phyloP scores from a whole-genome alignment of 1,140 invertebrate species.

The Drosophila prosaltans region DNA sequence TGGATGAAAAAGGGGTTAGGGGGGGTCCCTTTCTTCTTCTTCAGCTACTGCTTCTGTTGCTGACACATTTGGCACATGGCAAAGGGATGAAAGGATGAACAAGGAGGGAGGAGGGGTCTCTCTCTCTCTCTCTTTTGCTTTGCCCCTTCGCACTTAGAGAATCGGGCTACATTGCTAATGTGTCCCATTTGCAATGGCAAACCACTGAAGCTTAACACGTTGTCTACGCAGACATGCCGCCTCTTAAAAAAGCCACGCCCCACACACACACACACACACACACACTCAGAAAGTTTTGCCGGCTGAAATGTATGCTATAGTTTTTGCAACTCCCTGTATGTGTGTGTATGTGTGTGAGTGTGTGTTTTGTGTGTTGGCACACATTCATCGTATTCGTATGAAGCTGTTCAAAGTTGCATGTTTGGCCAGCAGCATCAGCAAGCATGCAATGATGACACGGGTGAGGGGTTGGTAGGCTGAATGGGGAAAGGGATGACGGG shows the following conservation, averaged over 20 bases:
- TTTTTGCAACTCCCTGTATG: slow-evolving; percentile 50
- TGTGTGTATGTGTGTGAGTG: slow-evolving; percentile 36
- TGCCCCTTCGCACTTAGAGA: slow-evolving; percentile 9
- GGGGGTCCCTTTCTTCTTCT: neutral
- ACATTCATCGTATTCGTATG: slow-evolving; percentile 54
- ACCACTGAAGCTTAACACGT: slow-evolving; percentile 80
- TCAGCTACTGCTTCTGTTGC: slow-evolving; percentile 33
- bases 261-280: slow-evolving; percentile 18
- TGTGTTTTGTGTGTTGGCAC: slow-evolving; percentile 45
- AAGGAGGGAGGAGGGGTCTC: neutral
- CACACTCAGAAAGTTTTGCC: slow-evolving; percentile 45
- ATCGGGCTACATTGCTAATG: slow-evolving; percentile 73
- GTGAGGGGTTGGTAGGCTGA: neutral
- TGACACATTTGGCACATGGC: slow-evolving; percentile 74
- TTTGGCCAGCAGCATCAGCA: slow-evolving; percentile 39
- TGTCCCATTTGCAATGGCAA: slow-evolving; percentile 79
- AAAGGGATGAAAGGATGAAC: neutral
- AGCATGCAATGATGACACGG: slow-evolving; percentile 8
- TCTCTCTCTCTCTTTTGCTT: neutral
- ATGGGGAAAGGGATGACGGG: neutral
- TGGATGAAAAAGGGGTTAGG: neutral
- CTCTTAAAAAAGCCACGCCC: slow-evolving; percentile 41
- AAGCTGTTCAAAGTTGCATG: slow-evolving; percentile 73
- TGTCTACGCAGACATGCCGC: slow-evolving; percentile 73
- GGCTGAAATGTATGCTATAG: slow-evolving; percentile 65